Evolutionary conservation across 2,113 vertebrate genomes (phyloP), one percentile per base, ranked within the genome.

Genomic region (Phalacrocorax carbo): DNA sequence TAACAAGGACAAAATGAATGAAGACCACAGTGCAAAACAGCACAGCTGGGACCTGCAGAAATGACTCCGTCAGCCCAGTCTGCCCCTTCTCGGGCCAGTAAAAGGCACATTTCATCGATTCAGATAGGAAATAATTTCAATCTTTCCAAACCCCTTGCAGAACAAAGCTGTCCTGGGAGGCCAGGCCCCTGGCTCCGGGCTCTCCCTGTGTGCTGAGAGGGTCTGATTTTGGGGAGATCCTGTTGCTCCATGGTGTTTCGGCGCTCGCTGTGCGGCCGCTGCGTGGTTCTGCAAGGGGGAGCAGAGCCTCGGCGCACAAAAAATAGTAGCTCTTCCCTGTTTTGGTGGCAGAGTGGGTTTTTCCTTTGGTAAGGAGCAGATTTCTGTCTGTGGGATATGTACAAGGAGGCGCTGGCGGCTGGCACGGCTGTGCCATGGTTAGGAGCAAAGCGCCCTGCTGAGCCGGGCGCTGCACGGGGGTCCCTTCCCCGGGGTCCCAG

Each of bases 161-260:
- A 44, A 26, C 27, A 29, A 75, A 46, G 17, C 36, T 10, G 1
- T 9, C 38, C 36, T 0, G 0, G 38, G 26, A 10, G 32, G n/a
- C 79, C 18, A 0, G 9, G 7, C 10, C 13, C 32, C 15, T 1
- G 26, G 22, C 48, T 64, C 68, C 9, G 11, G n/a, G 44, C 34
- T 48, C 20, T 34, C 1, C 0, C 3, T 1, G 3, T 0, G 1
- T 11, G 13, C 42, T 0, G 0, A 9, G 9, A 5, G 16, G 10
- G 21, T 9, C 25, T 40, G 16, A 10, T 18, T 44, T 38, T 32
- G 73, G 94, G 77, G 19, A 66, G 10, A 34, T 17, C 32, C 52
- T 4, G 10, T 15, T 17, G 29, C 60, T 38, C n/a, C 1, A 6
- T 8, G 75, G 25, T 10, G 44, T 19, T 61, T 60, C 3, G 13